These are phyloP conservation scores for Drosophila truncata DNA, from an alignment of 1,140 invertebrate genomes.

Conservation along the genomic window DNA sequence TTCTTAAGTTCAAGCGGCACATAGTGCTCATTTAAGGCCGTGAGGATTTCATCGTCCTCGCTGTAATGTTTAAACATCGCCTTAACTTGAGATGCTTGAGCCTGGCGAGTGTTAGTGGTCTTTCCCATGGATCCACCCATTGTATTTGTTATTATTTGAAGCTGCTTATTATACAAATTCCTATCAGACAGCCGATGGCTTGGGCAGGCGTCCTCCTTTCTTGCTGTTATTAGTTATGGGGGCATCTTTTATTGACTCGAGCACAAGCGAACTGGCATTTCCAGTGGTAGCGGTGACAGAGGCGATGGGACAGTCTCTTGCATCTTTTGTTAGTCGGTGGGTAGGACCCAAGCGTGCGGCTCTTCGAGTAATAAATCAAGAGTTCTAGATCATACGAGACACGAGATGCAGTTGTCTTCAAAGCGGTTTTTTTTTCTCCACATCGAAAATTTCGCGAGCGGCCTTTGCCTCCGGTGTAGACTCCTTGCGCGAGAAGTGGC, in stretches of 20 bases:
- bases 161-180: conserved; percentile 78
- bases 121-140: conserved; percentile 45
- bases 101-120: conserved; percentile 24
- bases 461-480: conserved; percentile 76
- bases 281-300: conserved; percentile 15
- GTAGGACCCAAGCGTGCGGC: conserved; percentile 78
- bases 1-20: conserved; percentile 53
- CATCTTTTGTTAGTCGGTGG: conserved; percentile 78
- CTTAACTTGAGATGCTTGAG: conserved; percentile 29
- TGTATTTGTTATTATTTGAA: conserved; percentile 78
- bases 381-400: conserved; percentile 81
- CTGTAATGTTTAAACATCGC: conserved; percentile 64
- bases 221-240: conserved; percentile 41
- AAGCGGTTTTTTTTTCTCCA: conserved; percentile 48
- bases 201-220: conserved; percentile 53
- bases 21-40: conserved; percentile 34
- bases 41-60: conserved; percentile 62
- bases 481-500: conserved; percentile 85
- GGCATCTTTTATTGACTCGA: conserved; percentile 13
- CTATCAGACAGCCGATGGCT: conserved; percentile 65
- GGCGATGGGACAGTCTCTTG: conserved; percentile 65
- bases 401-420: conserved; percentile 64
- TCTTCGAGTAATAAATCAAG: conserved; percentile 81
- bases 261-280: neutral
- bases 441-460: conserved; percentile 54